These are phyloP conservation scores for Barnardius zonarius DNA, from an alignment of 2,113 vertebrate species.

Conservation along the genomic window DNA sequence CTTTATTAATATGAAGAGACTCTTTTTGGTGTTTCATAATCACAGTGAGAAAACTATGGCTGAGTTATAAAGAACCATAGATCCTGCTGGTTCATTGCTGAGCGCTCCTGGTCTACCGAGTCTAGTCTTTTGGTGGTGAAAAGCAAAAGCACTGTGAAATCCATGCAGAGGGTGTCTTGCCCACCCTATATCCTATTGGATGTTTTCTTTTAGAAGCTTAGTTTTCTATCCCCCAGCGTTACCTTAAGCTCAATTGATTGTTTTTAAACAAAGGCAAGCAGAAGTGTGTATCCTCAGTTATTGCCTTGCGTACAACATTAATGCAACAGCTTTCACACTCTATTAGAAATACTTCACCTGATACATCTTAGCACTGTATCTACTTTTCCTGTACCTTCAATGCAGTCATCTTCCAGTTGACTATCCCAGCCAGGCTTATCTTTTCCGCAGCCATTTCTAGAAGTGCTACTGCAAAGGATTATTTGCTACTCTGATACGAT, in stretches of 20 bases:
- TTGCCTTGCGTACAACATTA: background rate
- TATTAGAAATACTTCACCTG: background rate
- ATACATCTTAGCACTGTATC: background rate
- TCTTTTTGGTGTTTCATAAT: background rate
- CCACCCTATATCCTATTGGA: background rate
- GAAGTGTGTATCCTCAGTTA: fast-evolving
- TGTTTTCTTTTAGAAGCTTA: background rate
- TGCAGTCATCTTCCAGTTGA: background rate
- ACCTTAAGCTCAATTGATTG: background rate
- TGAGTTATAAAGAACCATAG: background rate
- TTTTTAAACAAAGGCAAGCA: background rate
- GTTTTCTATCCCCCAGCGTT: background rate
- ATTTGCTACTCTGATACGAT: background rate
- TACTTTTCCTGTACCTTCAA: background rate
- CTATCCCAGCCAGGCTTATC: background rate
- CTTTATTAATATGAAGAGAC: background rate
- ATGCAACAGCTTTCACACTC: background rate
- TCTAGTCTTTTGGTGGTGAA: background rate
- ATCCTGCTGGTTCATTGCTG: background rate
- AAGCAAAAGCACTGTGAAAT: background rate
- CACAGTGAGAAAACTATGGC: background rate
- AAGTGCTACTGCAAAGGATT: background rate
- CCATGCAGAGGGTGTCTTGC: background rate
- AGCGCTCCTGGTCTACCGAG: background rate
- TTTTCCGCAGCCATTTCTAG: background rate